Percentiles rank a stretch among this genome's conserved stretches.
These are phyloP conservation scores for Asteroscopus sphinx DNA, from an alignment of 2,888 invertebrate genomes.

Conservation along the genomic window DNA sequence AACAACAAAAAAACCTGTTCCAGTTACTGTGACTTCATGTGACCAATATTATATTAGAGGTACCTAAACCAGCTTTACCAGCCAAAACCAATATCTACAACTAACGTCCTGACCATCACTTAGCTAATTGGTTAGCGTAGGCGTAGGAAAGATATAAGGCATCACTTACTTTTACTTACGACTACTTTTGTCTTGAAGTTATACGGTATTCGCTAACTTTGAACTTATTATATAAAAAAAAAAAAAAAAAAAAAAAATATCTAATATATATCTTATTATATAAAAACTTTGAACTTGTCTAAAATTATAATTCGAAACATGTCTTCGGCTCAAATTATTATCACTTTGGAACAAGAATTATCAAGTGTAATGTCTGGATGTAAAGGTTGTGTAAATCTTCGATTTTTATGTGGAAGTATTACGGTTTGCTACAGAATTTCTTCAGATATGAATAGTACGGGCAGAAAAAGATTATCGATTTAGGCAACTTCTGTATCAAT, in stretches of 20 bases:
- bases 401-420: constrained; percentile 7
- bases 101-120: constrained; percentile 20
- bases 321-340: constrained; percentile 27
- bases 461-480: too few species aligned
- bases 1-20: too few species aligned
- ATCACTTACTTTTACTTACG: constrained; percentile 11
- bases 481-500: too few species aligned
- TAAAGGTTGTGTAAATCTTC: constrained; percentile 14
- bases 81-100: neutral
- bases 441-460: too few species aligned
- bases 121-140: constrained; percentile 38
- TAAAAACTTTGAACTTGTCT: constrained; percentile 20
- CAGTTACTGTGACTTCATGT: too few species aligned
- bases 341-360: constrained; percentile 34
- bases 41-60: too few species aligned
- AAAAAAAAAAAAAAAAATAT: too few species aligned
- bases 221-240: too few species aligned
- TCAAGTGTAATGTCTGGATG: constrained; percentile 3
- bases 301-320: constrained; percentile 28
- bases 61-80: neutral
- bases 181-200: constrained; percentile 27
- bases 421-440: too few species aligned
- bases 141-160: constrained; percentile 10
- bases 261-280: too few species aligned
- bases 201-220: constrained; percentile 18